A percentile compares a stretch with the other conserved stretches of the same genome.
Evolutionary conservation across 2,797 vertebrate genomes (phyloP).

Genomic region (Neomorphus geoffroyi): DNA sequence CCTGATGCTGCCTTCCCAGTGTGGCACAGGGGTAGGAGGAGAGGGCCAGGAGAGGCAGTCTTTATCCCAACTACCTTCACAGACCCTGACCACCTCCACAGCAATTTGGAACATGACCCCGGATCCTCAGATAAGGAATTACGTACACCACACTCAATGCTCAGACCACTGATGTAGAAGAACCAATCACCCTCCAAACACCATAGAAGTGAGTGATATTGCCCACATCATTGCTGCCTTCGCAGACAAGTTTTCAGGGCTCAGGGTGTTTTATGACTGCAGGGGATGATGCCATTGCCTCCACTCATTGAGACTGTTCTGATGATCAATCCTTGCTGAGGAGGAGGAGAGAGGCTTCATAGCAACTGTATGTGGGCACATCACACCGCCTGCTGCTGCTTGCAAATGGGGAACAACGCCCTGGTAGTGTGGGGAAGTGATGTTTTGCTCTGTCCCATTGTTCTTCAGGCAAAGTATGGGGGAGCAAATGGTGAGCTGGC

Average conservation of each 20-base stretch:
- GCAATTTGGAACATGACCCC: not conserved
- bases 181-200: not conserved
- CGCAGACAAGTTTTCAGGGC: not conserved
- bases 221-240: not conserved
- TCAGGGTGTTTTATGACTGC: not conserved
- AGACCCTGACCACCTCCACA: not conserved
- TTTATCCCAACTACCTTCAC: not conserved
- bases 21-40: not conserved
- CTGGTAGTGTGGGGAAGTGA: accelerated
- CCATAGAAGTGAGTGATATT: not conserved
- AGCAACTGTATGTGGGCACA: not conserved
- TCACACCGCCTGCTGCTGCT: not conserved
- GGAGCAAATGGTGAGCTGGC: not conserved
- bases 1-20: not conserved
- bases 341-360: not conserved
- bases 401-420: not conserved
- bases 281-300: not conserved
- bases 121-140: not conserved
- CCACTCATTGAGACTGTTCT: not conserved
- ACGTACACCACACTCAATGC: not conserved
- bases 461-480: not conserved
- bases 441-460: not conserved
- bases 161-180: not conserved
- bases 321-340: not conserved
- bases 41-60: not conserved